A percentile compares a stretch with the other conserved stretches of the same genome.
Conservation (phyloP, 2,888 invertebrate genomes). For the Drosophila demipolita region DNA sequence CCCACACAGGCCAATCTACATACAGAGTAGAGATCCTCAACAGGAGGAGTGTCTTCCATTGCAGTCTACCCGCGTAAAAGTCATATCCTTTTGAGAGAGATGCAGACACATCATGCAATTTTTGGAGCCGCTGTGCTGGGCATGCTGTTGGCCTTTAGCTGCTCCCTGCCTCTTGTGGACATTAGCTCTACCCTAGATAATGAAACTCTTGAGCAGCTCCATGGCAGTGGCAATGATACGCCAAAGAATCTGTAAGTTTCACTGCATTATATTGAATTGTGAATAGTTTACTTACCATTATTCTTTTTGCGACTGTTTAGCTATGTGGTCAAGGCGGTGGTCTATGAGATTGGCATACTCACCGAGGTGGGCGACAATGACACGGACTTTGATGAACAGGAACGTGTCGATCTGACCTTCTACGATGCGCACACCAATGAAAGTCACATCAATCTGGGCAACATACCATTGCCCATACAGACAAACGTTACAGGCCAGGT, state of each 20-base stretch:
- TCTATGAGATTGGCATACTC: conserved; percentile 88
- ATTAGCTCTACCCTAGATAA: conserved; percentile 77
- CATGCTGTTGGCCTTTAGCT: conserved; percentile 66
- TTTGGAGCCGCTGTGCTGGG: conserved; percentile 72
- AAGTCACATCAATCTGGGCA: conserved; percentile 86
- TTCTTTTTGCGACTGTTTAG: conserved; percentile 70
- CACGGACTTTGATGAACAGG: conserved; percentile 85
- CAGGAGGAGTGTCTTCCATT: conserved; percentile 12
- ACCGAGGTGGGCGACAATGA: conserved; percentile 86
- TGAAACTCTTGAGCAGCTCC: conserved; percentile 78
- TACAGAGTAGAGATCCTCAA: neutral
- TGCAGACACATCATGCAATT: conserved; percentile 67
- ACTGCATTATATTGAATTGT: too few relatives aligned
- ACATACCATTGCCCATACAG: conserved; percentile 86
- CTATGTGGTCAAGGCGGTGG: conserved; percentile 87
- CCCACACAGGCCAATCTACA: neutral
- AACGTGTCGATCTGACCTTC: conserved; percentile 86
- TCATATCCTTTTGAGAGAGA: conserved; percentile 16
- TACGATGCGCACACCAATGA: conserved; percentile 86
- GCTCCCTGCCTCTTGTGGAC: conserved; percentile 79
- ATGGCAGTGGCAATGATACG: conserved; percentile 75
- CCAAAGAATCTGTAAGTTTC: conserved; percentile 83
- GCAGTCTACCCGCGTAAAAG: neutral
- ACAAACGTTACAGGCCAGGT: conserved; percentile 86
- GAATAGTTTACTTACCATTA: neutral